phyloP scores from a whole-genome alignment of 2,797 vertebrate genomes.

The Florisuga fusca region DNA sequence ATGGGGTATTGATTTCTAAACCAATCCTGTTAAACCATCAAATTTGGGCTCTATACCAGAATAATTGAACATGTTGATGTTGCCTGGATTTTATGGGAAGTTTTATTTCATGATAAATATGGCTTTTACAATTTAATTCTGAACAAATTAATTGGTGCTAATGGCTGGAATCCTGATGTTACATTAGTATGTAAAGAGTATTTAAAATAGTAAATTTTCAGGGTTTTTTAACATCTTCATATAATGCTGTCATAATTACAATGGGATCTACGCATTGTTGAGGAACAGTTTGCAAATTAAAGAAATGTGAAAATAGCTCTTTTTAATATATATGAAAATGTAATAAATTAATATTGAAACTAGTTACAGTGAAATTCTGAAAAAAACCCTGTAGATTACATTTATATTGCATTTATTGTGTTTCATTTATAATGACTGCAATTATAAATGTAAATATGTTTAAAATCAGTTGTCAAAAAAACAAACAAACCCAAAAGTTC shows the following conservation, averaged over 20 bases:
- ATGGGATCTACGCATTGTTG: neutral
- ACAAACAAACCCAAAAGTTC: neutral
- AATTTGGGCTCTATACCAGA: neutral
- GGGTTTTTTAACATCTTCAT: conserved; percentile 23
- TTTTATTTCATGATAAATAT: neutral
- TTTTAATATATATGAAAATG: conserved; percentile 42
- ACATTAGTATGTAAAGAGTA: neutral
- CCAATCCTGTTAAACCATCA: neutral
- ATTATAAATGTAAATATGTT: conserved; percentile 58
- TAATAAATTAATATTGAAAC: conserved; percentile 63
- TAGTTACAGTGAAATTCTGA: conserved; percentile 28
- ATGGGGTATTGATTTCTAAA: conserved; percentile 5
- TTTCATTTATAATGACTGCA: conserved; percentile 47
- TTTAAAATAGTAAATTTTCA: conserved; percentile 10
- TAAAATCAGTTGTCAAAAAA: neutral
- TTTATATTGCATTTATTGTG: conserved; percentile 60
- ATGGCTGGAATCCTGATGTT: conserved; percentile 24
- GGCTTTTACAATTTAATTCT: conserved; percentile 25
- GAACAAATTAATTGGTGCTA: conserved; percentile 57
- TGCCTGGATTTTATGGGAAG: neutral
- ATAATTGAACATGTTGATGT: neutral
- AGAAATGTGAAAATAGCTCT: conserved; percentile 49
- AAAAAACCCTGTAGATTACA: neutral
- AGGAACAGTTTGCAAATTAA: conserved; percentile 39
- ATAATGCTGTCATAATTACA: conserved; percentile 44